Evolutionary conservation across 2,888 invertebrate species (phyloP), one percentile per base, ranked within the genome.

Genomic region (Cyrtodaria siliqua): DNA sequence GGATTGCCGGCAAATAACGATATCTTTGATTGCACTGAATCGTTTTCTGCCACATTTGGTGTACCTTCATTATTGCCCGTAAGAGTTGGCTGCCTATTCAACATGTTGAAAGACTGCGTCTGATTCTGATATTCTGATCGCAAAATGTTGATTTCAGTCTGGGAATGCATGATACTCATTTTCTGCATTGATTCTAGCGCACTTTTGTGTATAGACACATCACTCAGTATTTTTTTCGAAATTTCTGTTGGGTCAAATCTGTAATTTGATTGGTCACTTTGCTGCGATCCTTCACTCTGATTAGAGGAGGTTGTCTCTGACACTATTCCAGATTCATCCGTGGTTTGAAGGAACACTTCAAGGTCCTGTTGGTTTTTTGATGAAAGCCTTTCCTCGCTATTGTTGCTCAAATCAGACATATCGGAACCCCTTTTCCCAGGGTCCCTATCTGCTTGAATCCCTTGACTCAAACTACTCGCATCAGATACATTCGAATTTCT

Each of bases 161-260:
- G 87, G 4, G 89, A 85, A 27, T 83, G 75, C 1, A 86, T 73
- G 47, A 87, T 71, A 63, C 86, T 90, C 24, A 84, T 80, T 53
- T 75, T 82, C 72, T 91, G 91, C 81, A 89, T 82, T 9, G 79
- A 68, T 63, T 91, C 90, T 12, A 91, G 80, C 27, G 86, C 87
- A 38, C 76, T 81, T 66, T 87, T 86, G 33, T 90, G 82, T 16
- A 67, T 77, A 24, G 86, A 86, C 20, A 89, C 88, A 74, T 91
- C 91, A 26, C 82, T 84, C 81, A 90, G 82, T n/a, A 90, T 86
- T 59, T 87, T 87, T 53, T 85, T 73, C 8, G 90, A 89, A 55
- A 91, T 82, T 57, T 89, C 88, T 44, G 86, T 76, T 42, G 87
- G 89, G 69, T 87, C 82, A 57, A 82, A 76, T 23, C 61, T 53